phyloP scores from a whole-genome alignment of 2,888 invertebrate species.

The Abscondita cerata region DNA sequence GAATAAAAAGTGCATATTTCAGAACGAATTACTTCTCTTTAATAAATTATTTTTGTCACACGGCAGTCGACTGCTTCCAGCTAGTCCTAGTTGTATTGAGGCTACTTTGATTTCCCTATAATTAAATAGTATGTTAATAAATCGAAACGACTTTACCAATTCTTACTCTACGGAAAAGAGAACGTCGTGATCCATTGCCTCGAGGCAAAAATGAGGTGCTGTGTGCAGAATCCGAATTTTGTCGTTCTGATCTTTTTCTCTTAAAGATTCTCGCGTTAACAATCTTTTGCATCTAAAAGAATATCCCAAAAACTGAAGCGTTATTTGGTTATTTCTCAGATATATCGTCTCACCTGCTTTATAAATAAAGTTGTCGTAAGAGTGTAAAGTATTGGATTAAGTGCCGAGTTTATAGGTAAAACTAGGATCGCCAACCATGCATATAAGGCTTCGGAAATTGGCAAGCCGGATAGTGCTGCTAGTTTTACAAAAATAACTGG shows the following conservation, averaged over 20 bases:
- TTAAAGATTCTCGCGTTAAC: constrained; percentile 26
- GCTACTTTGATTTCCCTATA: constrained; percentile 53
- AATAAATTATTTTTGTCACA: constrained; percentile 38
- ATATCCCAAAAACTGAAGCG: constrained; percentile 21
- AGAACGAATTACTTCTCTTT: not conserved
- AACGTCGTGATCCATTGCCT: constrained; percentile 53
- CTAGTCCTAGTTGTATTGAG: constrained; percentile 52
- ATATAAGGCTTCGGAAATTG: constrained; percentile 63
- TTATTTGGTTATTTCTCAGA: not conserved
- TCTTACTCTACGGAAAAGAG: constrained; percentile 55
- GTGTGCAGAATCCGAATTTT: constrained; percentile 59
- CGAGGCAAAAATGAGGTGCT: constrained; percentile 59
- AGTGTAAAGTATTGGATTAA: constrained; percentile 69
- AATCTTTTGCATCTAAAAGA: constrained; percentile 29
- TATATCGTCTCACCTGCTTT: constrained; percentile 61
- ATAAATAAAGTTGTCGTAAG: constrained; percentile 67
- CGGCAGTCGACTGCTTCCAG: constrained; percentile 49
- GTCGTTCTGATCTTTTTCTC: constrained; percentile 33
- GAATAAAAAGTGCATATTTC: not conserved
- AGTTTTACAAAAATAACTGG: constrained; percentile 66
- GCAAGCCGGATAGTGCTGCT: constrained; percentile 62
- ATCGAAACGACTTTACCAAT: too few relatives aligned
- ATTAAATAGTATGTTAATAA: too few relatives aligned
- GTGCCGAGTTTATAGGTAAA: constrained; percentile 67
- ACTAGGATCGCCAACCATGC: constrained; percentile 69